phyloP scores from a whole-genome alignment of 1,140 invertebrate genomes.

The Tetragnatha versicolor region DNA sequence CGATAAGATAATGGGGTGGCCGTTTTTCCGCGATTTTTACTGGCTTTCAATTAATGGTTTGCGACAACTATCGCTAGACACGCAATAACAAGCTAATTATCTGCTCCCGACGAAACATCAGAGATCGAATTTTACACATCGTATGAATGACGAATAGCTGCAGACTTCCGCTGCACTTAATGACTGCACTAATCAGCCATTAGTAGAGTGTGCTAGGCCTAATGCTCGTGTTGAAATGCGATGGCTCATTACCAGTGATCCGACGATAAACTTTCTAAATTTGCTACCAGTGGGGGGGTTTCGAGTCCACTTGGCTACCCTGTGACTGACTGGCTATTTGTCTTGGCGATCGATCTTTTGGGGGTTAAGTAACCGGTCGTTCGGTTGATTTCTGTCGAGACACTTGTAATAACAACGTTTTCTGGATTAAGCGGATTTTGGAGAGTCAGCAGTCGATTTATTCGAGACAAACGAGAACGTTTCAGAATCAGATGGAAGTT shows the following conservation, averaged over 20 bases:
- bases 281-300: conserved; percentile 8
- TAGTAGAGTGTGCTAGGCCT: conserved; percentile 1
- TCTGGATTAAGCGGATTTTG: too few species aligned
- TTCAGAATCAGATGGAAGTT: too few species aligned
- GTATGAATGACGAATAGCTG: conserved; percentile 35
- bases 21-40: neutral
- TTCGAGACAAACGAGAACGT: too few species aligned
- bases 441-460: too few species aligned
- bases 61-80: conserved; percentile 1
- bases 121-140: conserved; percentile 23
- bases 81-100: conserved; percentile 46
- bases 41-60: conserved; percentile 17
- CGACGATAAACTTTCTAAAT: conserved; percentile 31
- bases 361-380: too few species aligned
- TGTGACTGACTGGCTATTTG: neutral
- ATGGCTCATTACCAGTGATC: conserved; percentile 38
- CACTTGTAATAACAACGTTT: too few species aligned
- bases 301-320: neutral
- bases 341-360: neutral
- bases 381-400: too few species aligned
- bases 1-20: conserved; percentile 22
- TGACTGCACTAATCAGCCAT: conserved; percentile 44
- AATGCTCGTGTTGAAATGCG: conserved; percentile 17
- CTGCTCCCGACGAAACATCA: conserved; percentile 1
- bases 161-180: conserved; percentile 35